Evolutionary conservation across 2,888 invertebrate species (phyloP), one percentile per base, ranked within the genome.

Genomic region (Oegoconia quadripuncta): DNA sequence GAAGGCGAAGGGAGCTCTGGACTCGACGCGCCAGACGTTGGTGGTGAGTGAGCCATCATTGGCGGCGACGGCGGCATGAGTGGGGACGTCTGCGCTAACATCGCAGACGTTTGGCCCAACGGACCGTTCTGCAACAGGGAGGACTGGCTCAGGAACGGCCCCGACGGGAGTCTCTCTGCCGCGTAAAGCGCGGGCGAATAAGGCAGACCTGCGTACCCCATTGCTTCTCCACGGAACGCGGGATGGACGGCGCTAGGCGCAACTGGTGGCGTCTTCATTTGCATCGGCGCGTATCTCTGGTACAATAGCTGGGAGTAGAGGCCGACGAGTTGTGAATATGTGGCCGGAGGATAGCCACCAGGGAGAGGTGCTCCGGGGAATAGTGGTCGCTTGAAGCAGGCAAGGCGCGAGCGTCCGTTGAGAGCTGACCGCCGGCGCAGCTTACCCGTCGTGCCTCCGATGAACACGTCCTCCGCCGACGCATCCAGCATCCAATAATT

Each of bases 401-500:
- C 97, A 12, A 98, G 84, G 0, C 97, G 89, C 1, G 95, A 95
- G 28, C 97, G 89, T 2, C 97, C 95, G 9, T 95, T 95, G 0
- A 96, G 94, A 0, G 97, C 97, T 0, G 97, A 96, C 35, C 98
- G 90, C 23, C 99, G 89, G 0, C 98, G 90, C 14, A 99, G 89
- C 81, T 80, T 99, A 1, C 99, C 99, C 0, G 99, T 99, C 0
- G 97, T 97, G 2, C 97, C 97, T 0, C 99, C 99, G 68, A 99
- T 99, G 77, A 98, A 98, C 23, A 99, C 98, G 64, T 99, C 99
- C 69, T 99, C 98, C n/a, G 96, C 95, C 17, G 96, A 96, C 2
- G 98, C 96, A 75, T 99, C 99, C 61, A 99, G 79, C 98, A 99
- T 99, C 99, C 99, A 99, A 87, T 99, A 99, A 87, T 99, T 99